Evolutionary conservation across 2,888 invertebrate species (phyloP).

Genomic region (Cancer borealis): DNA sequence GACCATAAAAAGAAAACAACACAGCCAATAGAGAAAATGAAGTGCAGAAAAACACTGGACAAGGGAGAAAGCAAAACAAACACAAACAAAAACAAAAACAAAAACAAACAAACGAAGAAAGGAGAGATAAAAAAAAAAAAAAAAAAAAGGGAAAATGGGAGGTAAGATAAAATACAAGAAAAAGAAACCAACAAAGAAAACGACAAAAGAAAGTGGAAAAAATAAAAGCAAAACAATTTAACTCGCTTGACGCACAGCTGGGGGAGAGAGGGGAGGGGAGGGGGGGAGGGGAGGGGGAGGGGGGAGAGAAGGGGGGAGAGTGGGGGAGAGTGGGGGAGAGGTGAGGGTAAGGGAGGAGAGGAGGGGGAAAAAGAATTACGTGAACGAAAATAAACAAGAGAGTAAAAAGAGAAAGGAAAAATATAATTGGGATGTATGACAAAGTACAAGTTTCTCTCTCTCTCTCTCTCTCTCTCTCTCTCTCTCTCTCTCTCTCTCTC

Average conservation of each 20-base stretch:
- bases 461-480: conserved; percentile 8
- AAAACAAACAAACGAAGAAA: too few relatives aligned
- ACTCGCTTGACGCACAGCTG: background rate
- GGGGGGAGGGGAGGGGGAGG: too few relatives aligned
- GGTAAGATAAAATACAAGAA: background rate
- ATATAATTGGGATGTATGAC: conserved; percentile 8
- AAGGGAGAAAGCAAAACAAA: background rate
- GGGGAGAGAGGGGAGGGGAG: too few relatives aligned
- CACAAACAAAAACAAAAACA: background rate
- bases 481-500: conserved; percentile 20
- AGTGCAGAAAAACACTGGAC: background rate
- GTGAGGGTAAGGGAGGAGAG: background rate
- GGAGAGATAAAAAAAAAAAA: too few relatives aligned
- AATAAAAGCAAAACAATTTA: background rate
- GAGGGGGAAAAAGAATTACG: background rate
- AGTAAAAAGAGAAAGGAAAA: background rate
- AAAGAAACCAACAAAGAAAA: background rate
- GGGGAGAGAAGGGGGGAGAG: background rate
- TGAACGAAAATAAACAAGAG: background rate
- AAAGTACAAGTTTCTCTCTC: background rate
- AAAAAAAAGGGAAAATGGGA: too few relatives aligned
- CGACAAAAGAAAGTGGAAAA: background rate
- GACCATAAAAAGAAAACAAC: background rate
- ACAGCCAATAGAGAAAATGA: background rate
- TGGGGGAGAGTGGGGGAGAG: background rate